Evolutionary conservation across 2,888 invertebrate species (phyloP).

Genomic region (Chaetoderma sp.): DNA sequence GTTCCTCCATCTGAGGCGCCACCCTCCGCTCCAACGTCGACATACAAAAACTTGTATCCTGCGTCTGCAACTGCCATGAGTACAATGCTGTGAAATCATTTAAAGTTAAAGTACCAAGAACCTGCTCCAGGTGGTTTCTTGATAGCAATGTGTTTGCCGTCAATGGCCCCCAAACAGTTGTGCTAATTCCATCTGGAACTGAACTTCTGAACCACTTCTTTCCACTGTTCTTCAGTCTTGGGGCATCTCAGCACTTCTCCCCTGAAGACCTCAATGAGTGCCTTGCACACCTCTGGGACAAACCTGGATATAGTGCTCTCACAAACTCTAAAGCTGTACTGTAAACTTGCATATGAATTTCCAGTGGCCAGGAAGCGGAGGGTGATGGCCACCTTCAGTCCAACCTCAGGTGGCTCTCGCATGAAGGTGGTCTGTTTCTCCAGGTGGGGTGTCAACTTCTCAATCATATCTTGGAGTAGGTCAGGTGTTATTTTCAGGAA

Average conservation of each 20-base stretch:
- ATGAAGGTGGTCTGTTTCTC: background rate
- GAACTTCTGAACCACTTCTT: constrained; percentile 8
- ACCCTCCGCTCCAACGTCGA: background rate
- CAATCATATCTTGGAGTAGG: constrained; percentile 3
- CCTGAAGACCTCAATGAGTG: constrained; percentile 6
- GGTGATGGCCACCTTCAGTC: constrained; percentile 26
- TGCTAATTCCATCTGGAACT: constrained; percentile 2
- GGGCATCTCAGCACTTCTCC: constrained; percentile 16
- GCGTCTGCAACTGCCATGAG: constrained; percentile 5
- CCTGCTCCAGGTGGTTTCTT: background rate
- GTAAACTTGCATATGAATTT: constrained; percentile 12
- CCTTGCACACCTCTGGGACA: constrained; percentile 18
- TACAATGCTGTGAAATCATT: constrained; percentile 10
- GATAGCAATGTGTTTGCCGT: constrained; percentile 12
- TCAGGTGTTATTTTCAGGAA: no score
- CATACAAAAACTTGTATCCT: constrained; percentile 3
- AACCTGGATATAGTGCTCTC: constrained; percentile 16
- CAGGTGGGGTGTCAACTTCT: background rate
- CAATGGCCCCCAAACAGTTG: constrained; percentile 10
- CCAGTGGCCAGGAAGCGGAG: constrained; percentile 26
- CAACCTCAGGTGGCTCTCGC: constrained; percentile 2
- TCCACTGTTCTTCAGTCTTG: constrained; percentile 8
- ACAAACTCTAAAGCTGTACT: constrained; percentile 22
- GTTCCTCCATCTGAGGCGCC: background rate
- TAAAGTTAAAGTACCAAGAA: constrained; percentile 10